A percentile compares a stretch with the other conserved stretches of the same genome.
phyloP scores from a whole-genome alignment of 2,888 invertebrate species.

The Hololepta plana region DNA sequence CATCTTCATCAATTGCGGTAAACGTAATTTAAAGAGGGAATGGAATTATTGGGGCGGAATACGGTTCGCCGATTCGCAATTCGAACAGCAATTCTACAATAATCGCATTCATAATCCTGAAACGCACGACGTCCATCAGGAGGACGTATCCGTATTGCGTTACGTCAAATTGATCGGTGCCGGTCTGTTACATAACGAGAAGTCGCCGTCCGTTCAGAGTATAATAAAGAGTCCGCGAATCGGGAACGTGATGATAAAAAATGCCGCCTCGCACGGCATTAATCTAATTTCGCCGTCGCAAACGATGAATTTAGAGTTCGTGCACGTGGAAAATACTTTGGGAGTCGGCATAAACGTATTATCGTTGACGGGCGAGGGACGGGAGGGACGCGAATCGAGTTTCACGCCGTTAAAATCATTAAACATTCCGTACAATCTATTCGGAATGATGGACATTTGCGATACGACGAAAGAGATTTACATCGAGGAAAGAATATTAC shows the following conservation, averaged over 20 bases:
- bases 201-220: constrained; percentile 80
- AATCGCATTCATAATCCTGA: constrained; percentile 65
- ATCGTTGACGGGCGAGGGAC: constrained; percentile 82
- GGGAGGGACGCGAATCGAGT: constrained; percentile 73
- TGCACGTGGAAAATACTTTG: constrained; percentile 58
- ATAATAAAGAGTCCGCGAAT: constrained; percentile 73
- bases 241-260: constrained; percentile 63
- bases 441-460: constrained; percentile 91
- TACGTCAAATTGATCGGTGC: constrained; percentile 78
- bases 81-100: constrained; percentile 71
- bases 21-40: constrained; percentile 41
- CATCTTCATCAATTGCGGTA: constrained; percentile 85
- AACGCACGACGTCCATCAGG: constrained; percentile 51
- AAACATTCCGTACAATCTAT: constrained; percentile 76
- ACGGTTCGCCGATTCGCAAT: constrained; percentile 75
- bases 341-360: constrained; percentile 84
- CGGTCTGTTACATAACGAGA: constrained; percentile 89
- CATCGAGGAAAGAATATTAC: constrained; percentile 73
- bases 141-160: constrained; percentile 59
- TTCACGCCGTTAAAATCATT: constrained; percentile 69
- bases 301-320: constrained; percentile 56
- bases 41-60: constrained; percentile 92
- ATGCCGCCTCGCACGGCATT: constrained; percentile 81
- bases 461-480: constrained; percentile 83
- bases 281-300: constrained; percentile 80